Conservation (phyloP, 2,113 vertebrate genomes). For the Pachyramphus minor region DNA sequence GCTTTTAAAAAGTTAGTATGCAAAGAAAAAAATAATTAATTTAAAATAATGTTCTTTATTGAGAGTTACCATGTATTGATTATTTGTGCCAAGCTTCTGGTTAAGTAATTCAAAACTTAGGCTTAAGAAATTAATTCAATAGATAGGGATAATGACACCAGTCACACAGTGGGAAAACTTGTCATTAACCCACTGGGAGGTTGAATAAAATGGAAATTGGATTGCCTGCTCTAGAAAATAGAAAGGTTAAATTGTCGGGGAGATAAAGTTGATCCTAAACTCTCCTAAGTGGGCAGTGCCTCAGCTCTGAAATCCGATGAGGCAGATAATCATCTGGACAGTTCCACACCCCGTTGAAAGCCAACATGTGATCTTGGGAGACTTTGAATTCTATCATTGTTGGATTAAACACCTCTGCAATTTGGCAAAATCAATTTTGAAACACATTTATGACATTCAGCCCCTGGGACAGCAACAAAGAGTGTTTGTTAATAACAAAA, state of each 20-base stretch:
- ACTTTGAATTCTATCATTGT: not conserved
- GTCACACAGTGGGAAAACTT: not conserved
- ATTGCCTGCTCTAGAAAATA: not conserved
- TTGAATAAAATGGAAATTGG: not conserved
- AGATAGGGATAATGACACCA: not conserved
- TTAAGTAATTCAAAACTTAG: not conserved
- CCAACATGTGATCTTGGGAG: not conserved
- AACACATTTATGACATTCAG: not conserved
- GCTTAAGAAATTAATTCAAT: not conserved
- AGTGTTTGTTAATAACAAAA: accelerated
- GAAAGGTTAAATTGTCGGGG: constrained; percentile 13
- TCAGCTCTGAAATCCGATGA: not conserved
- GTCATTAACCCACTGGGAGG: not conserved
- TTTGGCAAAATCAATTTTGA: not conserved
- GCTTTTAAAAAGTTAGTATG: not conserved
- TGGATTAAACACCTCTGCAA: not conserved
- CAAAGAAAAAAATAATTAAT: not conserved
- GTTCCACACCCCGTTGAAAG: not conserved
- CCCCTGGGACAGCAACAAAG: not conserved
- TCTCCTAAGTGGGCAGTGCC: not conserved
- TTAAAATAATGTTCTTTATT: not conserved
- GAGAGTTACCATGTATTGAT: not conserved
- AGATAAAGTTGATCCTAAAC: constrained; percentile 30
- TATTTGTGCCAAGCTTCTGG: not conserved
- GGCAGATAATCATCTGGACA: not conserved